These are phyloP conservation scores for Anas platyrhynchos DNA, from an alignment of 2,113 vertebrate genomes.

Conservation along the genomic window DNA sequence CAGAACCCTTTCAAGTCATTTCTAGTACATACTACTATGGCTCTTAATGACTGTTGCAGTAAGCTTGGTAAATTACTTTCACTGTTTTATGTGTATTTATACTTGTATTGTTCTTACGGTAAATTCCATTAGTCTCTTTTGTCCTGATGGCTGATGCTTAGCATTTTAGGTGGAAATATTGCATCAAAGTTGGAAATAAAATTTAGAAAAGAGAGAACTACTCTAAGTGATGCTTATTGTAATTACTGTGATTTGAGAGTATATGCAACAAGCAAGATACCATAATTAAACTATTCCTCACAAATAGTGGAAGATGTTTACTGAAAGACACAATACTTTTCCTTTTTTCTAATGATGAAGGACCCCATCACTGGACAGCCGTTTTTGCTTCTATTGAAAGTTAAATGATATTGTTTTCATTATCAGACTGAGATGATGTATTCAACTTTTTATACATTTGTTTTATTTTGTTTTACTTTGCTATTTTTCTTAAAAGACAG, in stretches of 20 bases:
- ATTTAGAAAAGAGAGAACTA: neutral
- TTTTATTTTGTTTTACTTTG: neutral
- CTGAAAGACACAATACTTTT: neutral
- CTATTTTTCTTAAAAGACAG: neutral
- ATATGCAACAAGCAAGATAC: neutral
- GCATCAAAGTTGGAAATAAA: neutral
- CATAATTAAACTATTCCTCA: neutral
- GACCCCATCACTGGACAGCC: neutral
- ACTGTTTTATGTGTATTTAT: neutral
- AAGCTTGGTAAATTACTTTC: neutral
- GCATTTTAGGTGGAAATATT: neutral
- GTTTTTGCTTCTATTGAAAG: neutral
- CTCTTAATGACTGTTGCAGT: constrained; percentile 11
- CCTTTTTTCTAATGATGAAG: neutral
- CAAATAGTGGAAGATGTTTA: neutral
- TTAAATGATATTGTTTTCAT: neutral
- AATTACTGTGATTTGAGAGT: neutral
- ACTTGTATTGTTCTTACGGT: neutral
- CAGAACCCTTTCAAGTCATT: neutral
- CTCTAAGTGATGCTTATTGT: neutral
- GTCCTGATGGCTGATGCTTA: neutral
- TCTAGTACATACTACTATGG: neutral
- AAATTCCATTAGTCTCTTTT: neutral
- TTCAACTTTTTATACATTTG: neutral
- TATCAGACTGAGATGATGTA: neutral